phyloP scores from a whole-genome alignment of 2,888 invertebrate species.

The Philonicus albiceps region DNA sequence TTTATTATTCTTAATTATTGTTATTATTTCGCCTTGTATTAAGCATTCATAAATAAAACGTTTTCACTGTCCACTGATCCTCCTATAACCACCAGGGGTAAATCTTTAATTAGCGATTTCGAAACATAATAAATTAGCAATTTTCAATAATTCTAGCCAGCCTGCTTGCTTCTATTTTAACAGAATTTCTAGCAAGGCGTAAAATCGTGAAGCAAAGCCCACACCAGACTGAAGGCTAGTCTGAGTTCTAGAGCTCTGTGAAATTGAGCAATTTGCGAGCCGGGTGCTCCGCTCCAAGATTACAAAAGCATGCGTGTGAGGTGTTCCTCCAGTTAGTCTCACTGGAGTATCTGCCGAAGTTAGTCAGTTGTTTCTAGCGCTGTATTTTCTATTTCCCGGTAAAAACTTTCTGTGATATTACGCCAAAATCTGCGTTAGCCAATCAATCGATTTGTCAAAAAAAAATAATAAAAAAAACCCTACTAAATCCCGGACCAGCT shows the following conservation, averaged over 20 bases:
- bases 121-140: background rate
- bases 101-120: background rate
- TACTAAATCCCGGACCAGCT: background rate
- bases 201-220: background rate
- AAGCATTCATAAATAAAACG: too few species aligned
- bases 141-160: background rate
- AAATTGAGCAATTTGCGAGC: background rate
- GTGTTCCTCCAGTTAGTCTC: background rate
- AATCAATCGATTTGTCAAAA: background rate
- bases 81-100: too few species aligned
- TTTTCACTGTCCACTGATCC: too few species aligned
- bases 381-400: background rate
- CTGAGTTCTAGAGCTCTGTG: background rate
- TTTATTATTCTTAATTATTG: too few species aligned
- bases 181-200: background rate
- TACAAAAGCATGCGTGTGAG: background rate
- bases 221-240: background rate
- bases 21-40: too few species aligned
- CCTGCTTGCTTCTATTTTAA: background rate
- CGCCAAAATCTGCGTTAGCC: background rate
- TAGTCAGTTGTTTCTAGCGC: background rate
- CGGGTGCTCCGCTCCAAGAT: background rate
- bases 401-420: background rate
- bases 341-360: background rate
- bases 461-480: too few species aligned